A percentile compares a stretch with the other conserved stretches of the same genome.
Conservation (phyloP, 2,797 vertebrate genomes). For the Phataginus tricuspis region DNA sequence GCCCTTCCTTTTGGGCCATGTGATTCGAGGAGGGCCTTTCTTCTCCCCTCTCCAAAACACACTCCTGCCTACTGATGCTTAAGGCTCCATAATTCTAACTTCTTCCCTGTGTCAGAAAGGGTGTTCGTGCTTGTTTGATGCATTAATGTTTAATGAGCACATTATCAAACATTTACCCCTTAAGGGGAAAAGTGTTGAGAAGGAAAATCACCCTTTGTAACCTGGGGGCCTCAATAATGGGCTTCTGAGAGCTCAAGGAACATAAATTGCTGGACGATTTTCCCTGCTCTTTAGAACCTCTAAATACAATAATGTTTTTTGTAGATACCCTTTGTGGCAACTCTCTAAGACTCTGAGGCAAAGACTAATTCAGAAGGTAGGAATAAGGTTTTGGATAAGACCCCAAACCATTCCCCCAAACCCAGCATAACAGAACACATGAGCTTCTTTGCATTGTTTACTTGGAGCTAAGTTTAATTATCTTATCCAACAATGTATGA, state of each 20-base stretch:
- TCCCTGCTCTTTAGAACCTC: neutral
- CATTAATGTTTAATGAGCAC: neutral
- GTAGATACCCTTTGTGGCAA: neutral
- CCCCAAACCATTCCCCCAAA: neutral
- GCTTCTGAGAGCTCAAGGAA: neutral
- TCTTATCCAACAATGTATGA: neutral
- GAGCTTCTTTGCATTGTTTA: neutral
- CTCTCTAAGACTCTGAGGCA: neutral
- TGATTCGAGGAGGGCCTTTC: neutral
- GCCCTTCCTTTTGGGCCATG: neutral
- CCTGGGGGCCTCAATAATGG: neutral
- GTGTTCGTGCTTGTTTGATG: neutral
- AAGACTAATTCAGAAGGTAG: neutral
- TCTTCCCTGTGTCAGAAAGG: neutral
- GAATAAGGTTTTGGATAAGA: neutral
- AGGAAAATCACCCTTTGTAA: slow-evolving; percentile 38
- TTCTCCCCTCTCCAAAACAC: neutral
- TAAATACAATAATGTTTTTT: neutral
- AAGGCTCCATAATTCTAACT: neutral
- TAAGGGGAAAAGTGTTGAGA: neutral
- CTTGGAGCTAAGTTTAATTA: neutral
- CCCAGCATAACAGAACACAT: neutral
- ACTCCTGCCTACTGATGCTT: neutral
- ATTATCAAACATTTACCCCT: slow-evolving; percentile 1
- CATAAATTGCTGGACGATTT: neutral